Base-by-base conservation (phyloP, 2,113 vertebrate genomes). In the Nothoprocta perdicaria region DNA sequence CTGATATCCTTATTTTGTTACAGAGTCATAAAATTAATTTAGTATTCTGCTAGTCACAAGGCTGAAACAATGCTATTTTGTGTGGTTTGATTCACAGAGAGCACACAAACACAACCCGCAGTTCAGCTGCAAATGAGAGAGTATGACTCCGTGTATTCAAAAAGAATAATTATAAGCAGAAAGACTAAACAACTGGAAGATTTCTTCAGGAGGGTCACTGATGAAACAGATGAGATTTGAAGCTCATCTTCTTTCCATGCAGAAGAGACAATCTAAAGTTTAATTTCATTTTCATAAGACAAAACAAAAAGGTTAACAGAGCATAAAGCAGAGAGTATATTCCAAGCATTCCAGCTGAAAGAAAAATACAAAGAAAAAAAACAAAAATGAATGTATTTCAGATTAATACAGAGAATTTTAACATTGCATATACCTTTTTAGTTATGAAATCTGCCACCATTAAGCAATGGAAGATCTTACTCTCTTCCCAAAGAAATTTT, bases 331-430 rank as follows among this genome's bases (percentile, higher is more conserved):
- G 65, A 24, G 26, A 85, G 24, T 17, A 40, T 62, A 41, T 35
- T 60, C 38, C 35, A 69, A 62, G 85, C 76, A 76, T 15, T 86
- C 45, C 60, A 81, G 1, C 4, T 58, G 31, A 81, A 84, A 11
- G 69, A 92, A 78, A 90, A 29, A 14, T 13, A 81, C 84, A 86
- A 10, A 73, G 91, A 78, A 90, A 29, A 14, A 14, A 81, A 86
- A 23, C 81, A 8, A 76, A 68, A 79, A 5, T 21, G 40, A 66
- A 33, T 33, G 62, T 82, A 61, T 31, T 79, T 80, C 53, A 84
- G 29, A 68, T 53, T 11, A 84, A 88, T 41, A 41, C 76, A 68
- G 89, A 84, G 63, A 79, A 67, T 7, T 69, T 94, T 65, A 27
- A 2, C 48, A 12, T 84, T 74, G 29, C 0, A 0, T 45, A 35